Base-by-base conservation (phyloP, 2,113 vertebrate species). In the Acrocephalus kingi region DNA sequence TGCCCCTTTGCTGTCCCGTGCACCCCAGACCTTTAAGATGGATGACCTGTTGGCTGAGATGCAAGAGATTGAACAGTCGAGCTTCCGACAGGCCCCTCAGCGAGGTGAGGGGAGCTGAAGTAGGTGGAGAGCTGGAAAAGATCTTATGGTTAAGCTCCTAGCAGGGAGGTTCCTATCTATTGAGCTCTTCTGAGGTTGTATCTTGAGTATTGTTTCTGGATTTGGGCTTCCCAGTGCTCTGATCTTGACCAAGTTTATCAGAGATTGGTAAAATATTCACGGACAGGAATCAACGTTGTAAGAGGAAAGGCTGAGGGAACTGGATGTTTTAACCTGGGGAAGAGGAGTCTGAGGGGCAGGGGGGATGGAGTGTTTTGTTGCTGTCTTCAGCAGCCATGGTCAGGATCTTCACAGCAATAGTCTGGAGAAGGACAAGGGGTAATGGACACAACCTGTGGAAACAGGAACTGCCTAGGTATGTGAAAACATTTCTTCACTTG, bases 51-150 rank as follows among this genome's bases (percentile, higher is more conserved):
- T 99, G 97, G 99, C 99, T 41, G 99, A 99, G 95, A 99, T 99
- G 99, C 99, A 99, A 94, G 99, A 99, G 96, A 99, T 99, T 58
- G 99, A 99, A 72, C 99, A 99, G 95, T 99, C 99, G 78, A 99
- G 95, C 93, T 99, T 99, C 90, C 98, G 99, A 88, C 99, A 99
- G 87, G 99, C 99, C 62, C 99, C 99, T 61, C 99, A 99, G 97
- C 98, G 99, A 99, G 99, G 99, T 99, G 88, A 96, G 72, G 22
- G 49, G 14, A 31, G 18, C 35, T 73, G 31, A 46, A 37, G 49
- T 56, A 64, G 46, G 13, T 52, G 20, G 16, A 67, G 52, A 72
- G 31, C 28, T 61, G 54, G 52, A 51, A 37, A 23, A 71, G 43
- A 9, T 33, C 30, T 39, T 31, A 8, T 3, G 20, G 8, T 77